A percentile compares a stretch with the other conserved stretches of the same genome.
phyloP scores from a whole-genome alignment of 2,888 invertebrate genomes.

The Cryptus viduatorius region DNA sequence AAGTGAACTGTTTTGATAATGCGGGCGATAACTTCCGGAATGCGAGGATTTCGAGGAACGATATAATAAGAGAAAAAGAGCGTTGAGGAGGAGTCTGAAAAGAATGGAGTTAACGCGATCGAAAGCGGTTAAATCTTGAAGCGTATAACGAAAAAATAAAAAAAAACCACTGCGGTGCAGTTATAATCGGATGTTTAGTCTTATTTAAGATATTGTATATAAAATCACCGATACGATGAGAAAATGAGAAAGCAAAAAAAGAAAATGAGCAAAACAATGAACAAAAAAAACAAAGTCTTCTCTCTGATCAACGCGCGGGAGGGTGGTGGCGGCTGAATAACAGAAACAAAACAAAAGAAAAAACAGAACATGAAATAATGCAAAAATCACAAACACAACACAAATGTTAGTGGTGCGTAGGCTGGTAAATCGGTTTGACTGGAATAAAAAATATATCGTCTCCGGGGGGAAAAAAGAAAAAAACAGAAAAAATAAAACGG shows the following conservation, averaged over 20 bases:
- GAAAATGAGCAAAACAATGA: slow-evolving; percentile 6
- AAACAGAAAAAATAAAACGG: slow-evolving; percentile 71
- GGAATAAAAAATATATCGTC: slow-evolving; percentile 59
- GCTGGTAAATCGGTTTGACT: slow-evolving; percentile 64
- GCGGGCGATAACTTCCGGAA: slow-evolving; percentile 3
- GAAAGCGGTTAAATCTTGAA: slow-evolving; percentile 7
- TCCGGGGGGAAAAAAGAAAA: slow-evolving; percentile 62
- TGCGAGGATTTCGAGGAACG: not conserved
- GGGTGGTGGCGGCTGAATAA: slow-evolving; percentile 41
- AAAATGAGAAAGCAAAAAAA: slow-evolving; percentile 17
- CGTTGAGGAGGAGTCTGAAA: not conserved
- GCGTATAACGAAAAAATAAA: slow-evolving; percentile 6
- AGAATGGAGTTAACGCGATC: not conserved
- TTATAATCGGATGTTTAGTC: slow-evolving; percentile 47
- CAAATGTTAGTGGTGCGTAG: slow-evolving; percentile 64
- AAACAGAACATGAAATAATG: not conserved
- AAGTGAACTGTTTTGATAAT: slow-evolving; percentile 11
- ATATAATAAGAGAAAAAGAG: not conserved
- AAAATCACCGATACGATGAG: slow-evolving; percentile 48
- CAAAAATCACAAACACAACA: slow-evolving; percentile 52
- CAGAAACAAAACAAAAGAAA: slow-evolving; percentile 15
- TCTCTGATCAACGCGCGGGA: slow-evolving; percentile 41
- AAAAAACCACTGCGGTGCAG: slow-evolving; percentile 47
- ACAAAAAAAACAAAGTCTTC: slow-evolving; percentile 31
- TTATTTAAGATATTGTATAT: slow-evolving; percentile 63